Base-by-base conservation (phyloP, 1,140 invertebrate genomes). In the Phocides pigmalion region DNA sequence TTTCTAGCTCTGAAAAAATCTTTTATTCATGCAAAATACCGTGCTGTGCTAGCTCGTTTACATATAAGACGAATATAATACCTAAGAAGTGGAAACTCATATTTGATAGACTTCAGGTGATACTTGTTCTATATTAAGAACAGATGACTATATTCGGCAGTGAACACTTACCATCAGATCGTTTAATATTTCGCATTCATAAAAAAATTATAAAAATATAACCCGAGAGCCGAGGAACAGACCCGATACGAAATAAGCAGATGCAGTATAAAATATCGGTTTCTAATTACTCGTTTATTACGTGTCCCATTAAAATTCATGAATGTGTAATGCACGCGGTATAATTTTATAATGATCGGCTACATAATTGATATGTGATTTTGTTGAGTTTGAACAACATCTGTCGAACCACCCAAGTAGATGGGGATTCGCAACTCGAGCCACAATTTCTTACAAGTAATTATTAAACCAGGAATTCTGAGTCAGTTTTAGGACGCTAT, bases 371-470 rank as follows among this genome's bases (percentile, higher is more conserved):
- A 82, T 79, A 79, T 67, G 72, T 76, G 68, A 72, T 74, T 76
- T 76, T 80, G 25, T 82, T 71, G 64, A 78, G 70, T 75, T 73
- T 72, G 47, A 39, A 44, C 39, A 75, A 68, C 79, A 82, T 84
- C 79, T 82, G 79, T 66, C 71, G 64, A 64, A 41, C 84, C 81
- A 84, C 84, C 82, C 84, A 87, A 69, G 83, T 72, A 17, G 84
- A 42, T 50, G 22, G 54, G 53, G 42, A 35, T 19, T 35, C 54
- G 42, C 20, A 15, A 19, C 22, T 46, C 54, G 28, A 47, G 35
- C 42, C 41, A 32, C 15, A 46, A 15, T 59, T 59, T 46, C 22
- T 3, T 35, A 46, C 16, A 47, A 14, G 54, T 58, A 58, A 58
- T 58, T 46, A 17, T 14, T 16, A 35, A 35, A 16, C 14, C 41